Evolutionary conservation across 2,888 invertebrate species (phyloP).

Genomic region (Dryobotodes eremita): DNA sequence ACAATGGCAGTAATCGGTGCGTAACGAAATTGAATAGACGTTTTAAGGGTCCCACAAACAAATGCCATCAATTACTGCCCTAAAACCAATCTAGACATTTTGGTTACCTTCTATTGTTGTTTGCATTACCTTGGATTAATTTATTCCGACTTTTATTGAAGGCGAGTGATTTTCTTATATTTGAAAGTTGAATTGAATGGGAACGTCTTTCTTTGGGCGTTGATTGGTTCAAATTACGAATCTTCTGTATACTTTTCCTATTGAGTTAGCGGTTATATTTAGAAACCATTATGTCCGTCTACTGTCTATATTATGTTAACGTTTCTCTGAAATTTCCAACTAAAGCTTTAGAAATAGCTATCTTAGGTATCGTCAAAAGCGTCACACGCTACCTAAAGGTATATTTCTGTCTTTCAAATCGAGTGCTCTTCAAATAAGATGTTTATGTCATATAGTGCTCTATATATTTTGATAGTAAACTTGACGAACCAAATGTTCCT

Average conservation of each 20-base stretch:
- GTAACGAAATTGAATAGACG: slow-evolving; percentile 66
- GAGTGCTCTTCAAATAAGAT: slow-evolving; percentile 54
- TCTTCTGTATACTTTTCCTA: neutral
- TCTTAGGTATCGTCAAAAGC: slow-evolving; percentile 17
- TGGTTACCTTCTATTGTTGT: slow-evolving; percentile 55
- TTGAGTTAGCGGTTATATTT: neutral
- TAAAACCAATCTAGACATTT: slow-evolving; percentile 55
- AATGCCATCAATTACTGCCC: slow-evolving; percentile 68
- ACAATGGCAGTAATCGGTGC: slow-evolving; percentile 56
- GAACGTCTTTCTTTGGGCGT: neutral
- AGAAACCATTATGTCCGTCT: neutral
- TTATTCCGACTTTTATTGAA: slow-evolving; percentile 51
- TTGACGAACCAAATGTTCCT: slow-evolving; percentile 3
- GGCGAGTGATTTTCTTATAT: neutral
- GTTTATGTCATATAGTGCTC: slow-evolving; percentile 24
- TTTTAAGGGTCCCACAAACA: slow-evolving; percentile 66
- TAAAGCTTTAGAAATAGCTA: slow-evolving; percentile 19
- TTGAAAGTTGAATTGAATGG: slow-evolving; percentile 14
- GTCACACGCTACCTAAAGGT: slow-evolving; percentile 23
- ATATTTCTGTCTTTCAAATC: slow-evolving; percentile 32
- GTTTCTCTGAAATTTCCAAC: neutral
- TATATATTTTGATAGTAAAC: neutral
- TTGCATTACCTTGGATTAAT: slow-evolving; percentile 51
- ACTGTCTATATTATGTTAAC: neutral
- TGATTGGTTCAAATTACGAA: slow-evolving; percentile 5